phyloP scores from a whole-genome alignment of 2,797 vertebrate genomes.

The Austrolebias charrua region DNA sequence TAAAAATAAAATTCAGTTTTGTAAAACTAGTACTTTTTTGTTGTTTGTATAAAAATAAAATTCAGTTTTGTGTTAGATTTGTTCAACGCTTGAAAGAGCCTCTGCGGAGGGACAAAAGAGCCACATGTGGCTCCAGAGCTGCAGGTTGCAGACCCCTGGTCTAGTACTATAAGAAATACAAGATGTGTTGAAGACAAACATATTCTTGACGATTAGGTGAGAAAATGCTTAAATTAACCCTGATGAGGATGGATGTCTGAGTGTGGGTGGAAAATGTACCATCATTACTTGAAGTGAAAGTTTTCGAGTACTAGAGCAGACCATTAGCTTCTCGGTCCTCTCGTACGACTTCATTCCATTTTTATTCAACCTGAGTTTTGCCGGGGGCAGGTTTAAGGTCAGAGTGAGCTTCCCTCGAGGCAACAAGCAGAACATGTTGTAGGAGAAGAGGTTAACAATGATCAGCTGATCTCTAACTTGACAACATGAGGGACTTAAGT shows the following conservation, averaged over 20 bases:
- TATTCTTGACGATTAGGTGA: neutral
- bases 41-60: no score
- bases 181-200: slow-evolving; percentile 2
- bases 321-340: slow-evolving; percentile 30
- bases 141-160: no score
- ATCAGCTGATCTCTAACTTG: slow-evolving; percentile 28
- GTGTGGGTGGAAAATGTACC: slow-evolving; percentile 28
- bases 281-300: slow-evolving; percentile 13
- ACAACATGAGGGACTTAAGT: slow-evolving; percentile 15
- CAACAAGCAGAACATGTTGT: slow-evolving; percentile 9
- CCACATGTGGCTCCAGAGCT: no score
- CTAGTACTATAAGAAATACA: neutral
- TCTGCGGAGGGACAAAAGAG: no score
- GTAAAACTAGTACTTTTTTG: no score
- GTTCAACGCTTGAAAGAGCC: no score
- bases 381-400: slow-evolving; percentile 48
- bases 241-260: slow-evolving; percentile 1
- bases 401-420: slow-evolving; percentile 30
- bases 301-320: slow-evolving; percentile 34
- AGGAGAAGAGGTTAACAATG: slow-evolving; percentile 17
- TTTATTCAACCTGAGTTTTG: slow-evolving; percentile 52
- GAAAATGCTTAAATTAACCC: slow-evolving; percentile 14
- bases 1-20: no score
- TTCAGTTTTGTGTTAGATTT: no score
- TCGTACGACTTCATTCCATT: slow-evolving; percentile 33